Conservation (phyloP, 2,888 invertebrate species). For the Latheticus oryzae region DNA sequence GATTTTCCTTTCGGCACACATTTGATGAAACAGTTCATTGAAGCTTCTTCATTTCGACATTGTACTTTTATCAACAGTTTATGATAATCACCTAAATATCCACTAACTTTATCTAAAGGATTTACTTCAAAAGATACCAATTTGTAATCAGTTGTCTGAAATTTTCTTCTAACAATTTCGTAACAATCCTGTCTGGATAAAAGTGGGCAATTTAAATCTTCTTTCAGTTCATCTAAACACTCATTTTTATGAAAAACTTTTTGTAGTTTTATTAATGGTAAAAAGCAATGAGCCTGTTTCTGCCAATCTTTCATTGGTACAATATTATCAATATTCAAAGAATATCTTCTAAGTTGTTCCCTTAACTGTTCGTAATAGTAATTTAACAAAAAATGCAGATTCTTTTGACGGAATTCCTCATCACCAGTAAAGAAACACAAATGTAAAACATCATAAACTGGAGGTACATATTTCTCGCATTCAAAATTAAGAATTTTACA, state of each 20-base stretch:
- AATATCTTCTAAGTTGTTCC: conserved; percentile 26
- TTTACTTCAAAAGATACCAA: conserved; percentile 42
- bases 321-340: conserved; percentile 37
- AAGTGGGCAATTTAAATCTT: conserved; percentile 28
- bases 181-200: conserved; percentile 52
- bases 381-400: not conserved
- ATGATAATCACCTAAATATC: conserved; percentile 55
- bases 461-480: conserved; percentile 33
- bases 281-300: conserved; percentile 35
- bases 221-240: conserved; percentile 37
- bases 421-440: conserved; percentile 7
- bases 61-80: conserved; percentile 47
- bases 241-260: no score
- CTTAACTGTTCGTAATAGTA: conserved; percentile 39
- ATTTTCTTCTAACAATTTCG: conserved; percentile 47
- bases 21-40: conserved; percentile 52
- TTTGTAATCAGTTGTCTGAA: conserved; percentile 45
- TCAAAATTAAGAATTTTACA: conserved; percentile 40
- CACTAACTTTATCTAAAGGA: conserved; percentile 46
- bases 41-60: conserved; percentile 30
- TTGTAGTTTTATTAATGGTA: conserved; percentile 45
- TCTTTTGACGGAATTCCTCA: conserved; percentile 10
- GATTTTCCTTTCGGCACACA: conserved; percentile 45
- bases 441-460: conserved; percentile 38
- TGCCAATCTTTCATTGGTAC: conserved; percentile 40